phyloP scores from a whole-genome alignment of 2,888 invertebrate genomes.

The Eupithecia tripunctaria region DNA sequence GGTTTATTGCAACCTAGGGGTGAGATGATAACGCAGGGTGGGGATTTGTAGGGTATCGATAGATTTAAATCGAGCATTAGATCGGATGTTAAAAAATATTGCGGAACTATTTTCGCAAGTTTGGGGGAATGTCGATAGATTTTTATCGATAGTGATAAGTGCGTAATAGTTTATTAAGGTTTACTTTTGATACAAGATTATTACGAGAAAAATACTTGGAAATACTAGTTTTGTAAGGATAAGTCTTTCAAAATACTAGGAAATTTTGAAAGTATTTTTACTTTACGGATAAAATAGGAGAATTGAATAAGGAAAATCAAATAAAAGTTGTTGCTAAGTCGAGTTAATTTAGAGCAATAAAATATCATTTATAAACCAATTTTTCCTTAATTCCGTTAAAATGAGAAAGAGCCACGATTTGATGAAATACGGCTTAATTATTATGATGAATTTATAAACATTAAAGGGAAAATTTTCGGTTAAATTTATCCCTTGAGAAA shows the following conservation, averaged over 20 bases:
- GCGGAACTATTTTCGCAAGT: slow-evolving; percentile 16
- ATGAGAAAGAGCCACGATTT: slow-evolving; percentile 28
- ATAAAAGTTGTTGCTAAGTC: neutral
- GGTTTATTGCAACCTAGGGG: slow-evolving; percentile 46
- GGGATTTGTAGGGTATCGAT: slow-evolving; percentile 33
- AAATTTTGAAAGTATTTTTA: neutral
- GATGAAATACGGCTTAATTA: slow-evolving; percentile 35
- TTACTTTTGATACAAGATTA: neutral
- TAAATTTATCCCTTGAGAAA: slow-evolving; percentile 30
- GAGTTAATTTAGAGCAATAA: slow-evolving; percentile 15
- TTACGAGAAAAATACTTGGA: neutral
- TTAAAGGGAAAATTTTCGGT: slow-evolving; percentile 30
- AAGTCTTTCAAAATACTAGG: neutral
- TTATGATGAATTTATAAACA: slow-evolving; percentile 35
- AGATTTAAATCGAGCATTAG: slow-evolving; percentile 34
- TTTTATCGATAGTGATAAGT: slow-evolving; percentile 17
- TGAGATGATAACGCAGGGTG: slow-evolving; percentile 32
- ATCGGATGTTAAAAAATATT: slow-evolving; percentile 32
- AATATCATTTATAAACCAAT: slow-evolving; percentile 15
- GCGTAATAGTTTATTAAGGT: slow-evolving; percentile 4
- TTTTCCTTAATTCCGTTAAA: slow-evolving; percentile 20
- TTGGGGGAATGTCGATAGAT: slow-evolving; percentile 1
- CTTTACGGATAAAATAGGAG: too few species aligned
- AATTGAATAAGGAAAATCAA: slow-evolving; percentile 6
- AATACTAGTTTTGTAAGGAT: neutral